Conservation (phyloP, 2,113 vertebrate species). For the Pollimyrus isidori region DNA sequence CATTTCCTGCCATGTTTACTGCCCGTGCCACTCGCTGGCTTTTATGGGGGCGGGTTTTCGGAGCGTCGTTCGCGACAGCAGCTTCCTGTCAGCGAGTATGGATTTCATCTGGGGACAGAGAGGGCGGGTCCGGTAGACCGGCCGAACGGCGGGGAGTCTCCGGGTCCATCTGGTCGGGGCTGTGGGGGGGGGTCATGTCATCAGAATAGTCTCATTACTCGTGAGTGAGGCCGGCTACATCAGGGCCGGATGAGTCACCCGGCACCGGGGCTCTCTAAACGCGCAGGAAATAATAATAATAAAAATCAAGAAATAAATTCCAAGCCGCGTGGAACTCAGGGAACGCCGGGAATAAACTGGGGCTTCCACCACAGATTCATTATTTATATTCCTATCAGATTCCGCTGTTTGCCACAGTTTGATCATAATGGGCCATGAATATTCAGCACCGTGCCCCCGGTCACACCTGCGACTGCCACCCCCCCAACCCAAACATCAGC, state of each 20-base stretch:
- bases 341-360: neutral
- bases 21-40: neutral
- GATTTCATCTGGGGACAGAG: neutral
- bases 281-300: neutral
- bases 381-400: conserved; percentile 16
- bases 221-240: neutral
- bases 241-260: neutral
- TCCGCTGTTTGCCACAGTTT: conserved; percentile 4
- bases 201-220: neutral
- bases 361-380: neutral
- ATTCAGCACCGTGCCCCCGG: neutral
- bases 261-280: neutral
- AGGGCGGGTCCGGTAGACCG: neutral
- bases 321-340: neutral
- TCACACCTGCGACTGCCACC: neutral
- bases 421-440: neutral
- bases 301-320: neutral
- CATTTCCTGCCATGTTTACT: neutral
- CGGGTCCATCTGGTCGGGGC: neutral
- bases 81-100: neutral
- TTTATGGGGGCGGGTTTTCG: neutral
- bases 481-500: neutral
- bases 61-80: neutral
- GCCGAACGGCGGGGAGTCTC: too few relatives aligned
- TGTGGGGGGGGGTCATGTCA: neutral